These are phyloP conservation scores for Bungarus multicinctus DNA, from an alignment of 2,113 vertebrate genomes.

Conservation along the genomic window DNA sequence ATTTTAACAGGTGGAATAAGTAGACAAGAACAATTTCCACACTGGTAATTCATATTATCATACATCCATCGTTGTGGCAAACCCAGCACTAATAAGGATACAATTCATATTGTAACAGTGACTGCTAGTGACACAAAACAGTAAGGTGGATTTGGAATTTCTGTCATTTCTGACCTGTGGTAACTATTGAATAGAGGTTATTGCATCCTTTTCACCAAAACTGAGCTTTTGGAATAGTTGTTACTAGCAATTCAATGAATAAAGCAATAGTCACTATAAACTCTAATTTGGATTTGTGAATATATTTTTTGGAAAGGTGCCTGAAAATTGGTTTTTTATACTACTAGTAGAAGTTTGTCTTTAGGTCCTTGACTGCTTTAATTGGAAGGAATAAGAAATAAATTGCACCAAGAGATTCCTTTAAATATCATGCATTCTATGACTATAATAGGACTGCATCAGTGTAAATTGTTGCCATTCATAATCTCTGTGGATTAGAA, in stretches of 20 bases:
- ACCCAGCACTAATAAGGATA: background rate
- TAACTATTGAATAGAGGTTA: background rate
- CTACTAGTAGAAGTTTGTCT: background rate
- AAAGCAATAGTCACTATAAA: background rate
- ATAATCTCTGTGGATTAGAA: background rate
- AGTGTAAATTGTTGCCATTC: background rate
- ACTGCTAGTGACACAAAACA: background rate
- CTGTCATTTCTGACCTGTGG: background rate
- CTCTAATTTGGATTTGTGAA: background rate
- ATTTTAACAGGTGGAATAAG: background rate
- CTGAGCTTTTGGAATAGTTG: background rate
- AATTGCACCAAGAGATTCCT: background rate
- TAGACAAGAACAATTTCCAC: background rate
- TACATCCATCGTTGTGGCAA: background rate
- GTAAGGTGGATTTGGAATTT: background rate
- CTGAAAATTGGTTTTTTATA: slow-evolving; percentile 5
- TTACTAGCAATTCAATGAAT: background rate
- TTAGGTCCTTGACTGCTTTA: background rate
- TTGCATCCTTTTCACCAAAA: background rate
- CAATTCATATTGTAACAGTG: background rate
- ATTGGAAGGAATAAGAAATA: background rate
- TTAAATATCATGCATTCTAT: background rate
- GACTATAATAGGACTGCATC: background rate
- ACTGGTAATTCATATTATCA: background rate
- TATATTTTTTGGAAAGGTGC: background rate